Conservation (phyloP, 1,140 invertebrate genomes). For the Spodoptera litura region DNA sequence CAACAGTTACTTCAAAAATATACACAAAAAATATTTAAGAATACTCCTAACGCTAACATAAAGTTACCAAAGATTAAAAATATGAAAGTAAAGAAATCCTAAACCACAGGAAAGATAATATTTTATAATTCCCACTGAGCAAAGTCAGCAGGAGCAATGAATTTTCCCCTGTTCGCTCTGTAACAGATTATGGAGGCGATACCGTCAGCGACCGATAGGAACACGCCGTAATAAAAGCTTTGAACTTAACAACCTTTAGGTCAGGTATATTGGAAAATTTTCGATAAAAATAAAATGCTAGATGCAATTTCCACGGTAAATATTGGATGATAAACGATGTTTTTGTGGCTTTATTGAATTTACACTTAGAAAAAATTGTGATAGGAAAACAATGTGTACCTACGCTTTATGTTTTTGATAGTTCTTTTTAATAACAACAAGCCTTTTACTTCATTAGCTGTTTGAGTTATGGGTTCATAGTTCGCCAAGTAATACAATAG, state of each 20-base stretch:
- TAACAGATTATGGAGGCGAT: conserved; percentile 52
- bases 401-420: too few relatives aligned
- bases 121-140: conserved; percentile 33
- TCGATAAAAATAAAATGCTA: conserved; percentile 22
- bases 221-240: conserved; percentile 48
- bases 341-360: background rate
- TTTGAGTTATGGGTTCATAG: too few relatives aligned
- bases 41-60: too few relatives aligned
- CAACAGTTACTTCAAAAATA: background rate
- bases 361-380: conserved; percentile 2
- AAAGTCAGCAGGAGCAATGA: conserved; percentile 46
- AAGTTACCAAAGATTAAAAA: too few relatives aligned
- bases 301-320: conserved; percentile 28
- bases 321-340: conserved; percentile 20
- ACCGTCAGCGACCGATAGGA: conserved; percentile 46
- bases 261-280: conserved; percentile 37
- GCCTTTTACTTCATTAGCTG: too few relatives aligned
- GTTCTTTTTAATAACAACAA: too few relatives aligned
- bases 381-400: background rate
- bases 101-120: conserved; percentile 29
- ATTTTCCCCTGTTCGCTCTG: conserved; percentile 39
- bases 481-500: too few relatives aligned
- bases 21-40: too few relatives aligned
- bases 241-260: conserved; percentile 17
- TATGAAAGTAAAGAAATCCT: conserved; percentile 19